These are phyloP conservation scores for Cataglyphis livida DNA, from an alignment of 2,888 invertebrate genomes.

Conservation along the genomic window DNA sequence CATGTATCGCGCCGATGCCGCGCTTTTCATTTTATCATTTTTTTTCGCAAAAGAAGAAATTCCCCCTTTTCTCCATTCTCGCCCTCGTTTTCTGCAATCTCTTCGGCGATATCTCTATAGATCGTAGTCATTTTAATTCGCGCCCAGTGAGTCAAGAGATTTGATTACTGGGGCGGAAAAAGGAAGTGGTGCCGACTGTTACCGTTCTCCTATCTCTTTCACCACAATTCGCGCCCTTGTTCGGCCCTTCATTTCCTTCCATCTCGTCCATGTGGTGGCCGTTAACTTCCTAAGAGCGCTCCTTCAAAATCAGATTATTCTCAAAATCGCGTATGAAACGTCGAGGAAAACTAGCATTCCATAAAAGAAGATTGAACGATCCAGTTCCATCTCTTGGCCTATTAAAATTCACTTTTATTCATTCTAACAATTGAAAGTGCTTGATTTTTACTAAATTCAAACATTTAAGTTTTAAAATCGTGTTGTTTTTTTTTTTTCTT, in stretches of 20 bases:
- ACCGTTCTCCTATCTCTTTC: conserved; percentile 56
- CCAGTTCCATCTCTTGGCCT: not conserved
- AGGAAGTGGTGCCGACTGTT: conserved; percentile 80
- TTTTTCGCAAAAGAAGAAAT: not conserved
- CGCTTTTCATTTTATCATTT: not conserved
- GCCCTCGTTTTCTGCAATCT: conserved; percentile 44
- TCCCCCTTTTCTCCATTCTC: not conserved
- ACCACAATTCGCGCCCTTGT: conserved; percentile 29
- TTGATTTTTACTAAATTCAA: not conserved
- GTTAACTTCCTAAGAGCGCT: conserved; percentile 35
- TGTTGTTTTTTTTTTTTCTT: not conserved
- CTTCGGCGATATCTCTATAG: conserved; percentile 42
- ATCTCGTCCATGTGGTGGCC: conserved; percentile 38
- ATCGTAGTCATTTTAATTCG: conserved; percentile 77
- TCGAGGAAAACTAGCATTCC: not conserved
- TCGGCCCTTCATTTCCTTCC: conserved; percentile 27
- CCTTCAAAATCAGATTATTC: conserved; percentile 29
- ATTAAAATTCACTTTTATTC: conserved; percentile 6
- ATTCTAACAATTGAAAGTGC: not conserved
- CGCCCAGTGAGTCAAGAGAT: conserved; percentile 79
- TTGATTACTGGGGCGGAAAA: conserved; percentile 81
- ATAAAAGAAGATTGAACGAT: not conserved
- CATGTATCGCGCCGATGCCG: not conserved
- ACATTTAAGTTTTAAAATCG: not conserved
- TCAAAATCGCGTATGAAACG: not conserved